Percentiles rank a stretch among this genome's conserved stretches.
phyloP scores from a whole-genome alignment of 2,888 invertebrate species.

The Tortricodes alternella region DNA sequence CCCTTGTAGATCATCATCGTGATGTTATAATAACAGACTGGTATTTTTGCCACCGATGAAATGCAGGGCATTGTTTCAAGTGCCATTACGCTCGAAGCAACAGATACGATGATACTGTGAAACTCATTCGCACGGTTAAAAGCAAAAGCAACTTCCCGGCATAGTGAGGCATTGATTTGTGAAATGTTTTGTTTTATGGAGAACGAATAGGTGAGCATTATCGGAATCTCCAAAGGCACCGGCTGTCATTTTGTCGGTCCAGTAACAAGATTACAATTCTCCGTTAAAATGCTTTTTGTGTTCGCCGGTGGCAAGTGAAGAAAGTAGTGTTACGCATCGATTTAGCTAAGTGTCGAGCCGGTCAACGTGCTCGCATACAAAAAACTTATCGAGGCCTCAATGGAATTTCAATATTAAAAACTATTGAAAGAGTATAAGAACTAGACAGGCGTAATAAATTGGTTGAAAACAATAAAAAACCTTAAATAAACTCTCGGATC shows the following conservation, averaged over 20 bases:
- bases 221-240: constrained; percentile 2
- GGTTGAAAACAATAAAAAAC: background rate
- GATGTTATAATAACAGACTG: constrained; percentile 5
- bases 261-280: constrained; percentile 9
- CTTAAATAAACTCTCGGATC: background rate
- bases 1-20: constrained; percentile 10
- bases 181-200: constrained; percentile 5
- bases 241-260: constrained; percentile 7
- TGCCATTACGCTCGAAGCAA: background rate
- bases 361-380: background rate
- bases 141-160: constrained; percentile 5
- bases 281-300: constrained; percentile 24
- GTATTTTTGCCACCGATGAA: background rate
- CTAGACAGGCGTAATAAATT: constrained; percentile 4
- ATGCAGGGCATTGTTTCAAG: constrained; percentile 1
- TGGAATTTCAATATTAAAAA: constrained; percentile 21
- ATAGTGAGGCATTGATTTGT: constrained; percentile 1
- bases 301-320: constrained; percentile 7
- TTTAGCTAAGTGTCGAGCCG: constrained; percentile 10
- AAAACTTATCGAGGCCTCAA: constrained; percentile 9
- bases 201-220: background rate
- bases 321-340: constrained; percentile 22
- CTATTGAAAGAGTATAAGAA: constrained; percentile 8
- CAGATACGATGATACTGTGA: background rate
- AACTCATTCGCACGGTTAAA: background rate